These are phyloP conservation scores for Epinephelus moara DNA, from an alignment of 2,113 vertebrate species.

Conservation along the genomic window DNA sequence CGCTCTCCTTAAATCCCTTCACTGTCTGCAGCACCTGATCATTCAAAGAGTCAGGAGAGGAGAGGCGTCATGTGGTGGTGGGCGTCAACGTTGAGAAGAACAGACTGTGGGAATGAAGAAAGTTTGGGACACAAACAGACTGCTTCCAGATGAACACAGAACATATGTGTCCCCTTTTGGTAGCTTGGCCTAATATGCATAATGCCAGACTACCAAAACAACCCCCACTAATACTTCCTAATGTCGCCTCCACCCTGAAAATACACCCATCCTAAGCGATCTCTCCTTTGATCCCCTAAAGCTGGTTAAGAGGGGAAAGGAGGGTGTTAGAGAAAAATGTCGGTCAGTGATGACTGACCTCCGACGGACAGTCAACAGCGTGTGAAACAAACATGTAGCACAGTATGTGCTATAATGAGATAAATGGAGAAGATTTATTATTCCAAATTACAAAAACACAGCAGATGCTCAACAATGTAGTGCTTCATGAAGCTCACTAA, in stretches of 20 bases:
- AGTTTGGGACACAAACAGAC: constrained; percentile 14
- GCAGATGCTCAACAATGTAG: neutral
- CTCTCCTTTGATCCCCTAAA: constrained; percentile 57
- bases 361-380: neutral
- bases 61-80: neutral
- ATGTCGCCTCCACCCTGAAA: constrained; percentile 2
- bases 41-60: constrained; percentile 13
- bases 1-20: constrained; percentile 39
- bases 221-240: constrained; percentile 45
- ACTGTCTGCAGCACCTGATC: constrained; percentile 30
- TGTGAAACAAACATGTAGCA: neutral
- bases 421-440: neutral
- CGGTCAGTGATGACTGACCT: constrained; percentile 36
- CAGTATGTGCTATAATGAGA: neutral
- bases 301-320: constrained; percentile 53
- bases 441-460: neutral
- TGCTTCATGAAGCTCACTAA: constrained; percentile 18
- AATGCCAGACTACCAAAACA: constrained; percentile 53
- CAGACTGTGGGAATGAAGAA: constrained; percentile 31
- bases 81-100: constrained; percentile 4
- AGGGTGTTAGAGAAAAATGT: constrained; percentile 37
- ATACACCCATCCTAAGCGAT: constrained; percentile 22
- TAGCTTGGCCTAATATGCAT: constrained; percentile 43
- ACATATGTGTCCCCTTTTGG: constrained; percentile 48
- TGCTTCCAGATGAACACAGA: constrained; percentile 7